Conservation (phyloP, 1,140 invertebrate species). For the Cardiocondyla obscurior region DNA sequence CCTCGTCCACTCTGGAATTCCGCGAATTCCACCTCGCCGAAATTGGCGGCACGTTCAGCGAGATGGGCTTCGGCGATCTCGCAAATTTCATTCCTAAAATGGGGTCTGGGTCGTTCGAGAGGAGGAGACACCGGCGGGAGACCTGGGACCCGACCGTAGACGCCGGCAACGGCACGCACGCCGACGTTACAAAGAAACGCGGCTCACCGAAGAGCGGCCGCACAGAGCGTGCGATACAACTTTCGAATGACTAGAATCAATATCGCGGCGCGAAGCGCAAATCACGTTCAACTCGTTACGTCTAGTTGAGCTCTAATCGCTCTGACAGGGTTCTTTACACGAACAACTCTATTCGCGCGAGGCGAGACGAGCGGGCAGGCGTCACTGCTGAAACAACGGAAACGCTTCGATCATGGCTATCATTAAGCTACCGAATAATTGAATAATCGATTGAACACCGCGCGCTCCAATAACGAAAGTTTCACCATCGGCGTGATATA, state of each 20-base stretch:
- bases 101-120: constrained; percentile 48
- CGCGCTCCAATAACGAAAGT: not conserved
- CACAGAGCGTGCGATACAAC: constrained; percentile 7
- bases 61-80: constrained; percentile 58
- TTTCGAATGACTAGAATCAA: constrained; percentile 37
- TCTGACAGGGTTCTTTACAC: constrained; percentile 5
- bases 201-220: not conserved
- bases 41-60: constrained; percentile 37
- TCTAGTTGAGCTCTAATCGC: constrained; percentile 23
- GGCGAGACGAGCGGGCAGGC: too few species aligned
- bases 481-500: not conserved
- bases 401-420: not conserved
- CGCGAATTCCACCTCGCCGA: constrained; percentile 45
- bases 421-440: constrained; percentile 8
- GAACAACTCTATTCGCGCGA: constrained; percentile 21
- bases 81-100: constrained; percentile 76
- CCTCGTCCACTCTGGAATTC: constrained; percentile 51
- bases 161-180: not conserved
- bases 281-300: constrained; percentile 26
- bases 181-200: constrained; percentile 43
- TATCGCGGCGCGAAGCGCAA: constrained; percentile 15
- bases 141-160: constrained; percentile 15
- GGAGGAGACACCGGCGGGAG: constrained; percentile 11
- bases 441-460: constrained; percentile 10
- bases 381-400: constrained; percentile 13